Conservation (phyloP, 2,888 invertebrate genomes). For the Ochlodes sylvanus region DNA sequence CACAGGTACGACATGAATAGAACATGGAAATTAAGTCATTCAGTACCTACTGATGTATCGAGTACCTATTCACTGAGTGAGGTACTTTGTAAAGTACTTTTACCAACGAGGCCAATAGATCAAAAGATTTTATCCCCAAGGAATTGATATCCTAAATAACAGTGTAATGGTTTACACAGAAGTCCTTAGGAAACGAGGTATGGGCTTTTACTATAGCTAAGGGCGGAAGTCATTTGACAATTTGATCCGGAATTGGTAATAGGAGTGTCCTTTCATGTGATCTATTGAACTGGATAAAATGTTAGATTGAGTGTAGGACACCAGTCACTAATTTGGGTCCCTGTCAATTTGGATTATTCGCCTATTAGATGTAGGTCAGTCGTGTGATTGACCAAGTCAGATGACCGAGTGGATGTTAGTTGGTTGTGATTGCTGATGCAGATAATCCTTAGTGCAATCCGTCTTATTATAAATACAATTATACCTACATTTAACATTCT, state of each 20-base stretch:
- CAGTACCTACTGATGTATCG: no score
- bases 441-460: no score
- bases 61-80: no score
- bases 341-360: background rate
- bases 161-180: conserved; percentile 1
- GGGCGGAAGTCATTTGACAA: conserved; percentile 33
- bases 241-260: conserved; percentile 22
- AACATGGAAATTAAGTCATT: no score
- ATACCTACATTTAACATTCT: no score
- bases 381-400: no score
- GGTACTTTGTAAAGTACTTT: background rate
- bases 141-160: conserved; percentile 15
- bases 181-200: conserved; percentile 11
- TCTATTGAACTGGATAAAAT: conserved; percentile 6
- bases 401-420: no score
- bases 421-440: no score
- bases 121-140: conserved; percentile 3
- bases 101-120: background rate
- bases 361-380: no score
- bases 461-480: no score
- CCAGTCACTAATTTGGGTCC: background rate
- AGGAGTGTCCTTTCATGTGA: conserved; percentile 18
- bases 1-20: no score
- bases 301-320: conserved; percentile 8
- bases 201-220: conserved; percentile 7